phyloP scores from a whole-genome alignment of 2,888 invertebrate species.

The Falcaria lacertinaria region DNA sequence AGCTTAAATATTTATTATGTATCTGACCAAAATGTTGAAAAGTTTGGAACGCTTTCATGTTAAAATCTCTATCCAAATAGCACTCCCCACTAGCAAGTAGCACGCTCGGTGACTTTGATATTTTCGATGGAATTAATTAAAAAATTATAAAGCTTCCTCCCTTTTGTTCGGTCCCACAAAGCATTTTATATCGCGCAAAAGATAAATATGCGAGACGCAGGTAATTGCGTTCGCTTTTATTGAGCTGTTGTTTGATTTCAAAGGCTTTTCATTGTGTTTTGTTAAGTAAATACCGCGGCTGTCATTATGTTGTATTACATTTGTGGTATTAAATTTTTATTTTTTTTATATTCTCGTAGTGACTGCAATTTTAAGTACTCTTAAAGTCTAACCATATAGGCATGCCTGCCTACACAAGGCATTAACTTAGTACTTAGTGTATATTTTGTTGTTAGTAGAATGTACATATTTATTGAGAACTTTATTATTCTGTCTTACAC shows the following conservation, averaged over 20 bases:
- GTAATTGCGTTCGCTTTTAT: conserved; percentile 72
- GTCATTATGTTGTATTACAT: neutral
- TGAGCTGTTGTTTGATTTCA: conserved; percentile 73
- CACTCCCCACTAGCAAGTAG: conserved; percentile 61
- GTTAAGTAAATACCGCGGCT: conserved; percentile 23
- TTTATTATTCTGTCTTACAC: too few species aligned
- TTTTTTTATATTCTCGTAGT: too few species aligned
- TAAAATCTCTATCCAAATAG: conserved; percentile 59
- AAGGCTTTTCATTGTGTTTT: conserved; percentile 59
- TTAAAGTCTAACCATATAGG: too few species aligned
- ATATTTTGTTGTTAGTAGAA: too few species aligned
- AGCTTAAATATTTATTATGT: too few species aligned
- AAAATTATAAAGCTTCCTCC: conserved; percentile 77
- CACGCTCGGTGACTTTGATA: conserved; percentile 74
- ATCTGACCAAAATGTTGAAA: conserved; percentile 21
- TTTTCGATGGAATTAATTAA: conserved; percentile 78
- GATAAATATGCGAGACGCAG: conserved; percentile 73
- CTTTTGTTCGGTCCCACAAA: conserved; percentile 45
- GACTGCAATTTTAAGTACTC: too few species aligned
- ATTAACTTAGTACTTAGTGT: too few species aligned
- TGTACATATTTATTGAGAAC: too few species aligned
- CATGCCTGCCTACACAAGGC: too few species aligned
- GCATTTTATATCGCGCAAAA: conserved; percentile 66
- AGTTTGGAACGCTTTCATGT: conserved; percentile 54
- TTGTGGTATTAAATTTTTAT: too few species aligned